Base-by-base conservation (phyloP, 2,797 vertebrate genomes). In the Gymnoscopelus braueri region DNA sequence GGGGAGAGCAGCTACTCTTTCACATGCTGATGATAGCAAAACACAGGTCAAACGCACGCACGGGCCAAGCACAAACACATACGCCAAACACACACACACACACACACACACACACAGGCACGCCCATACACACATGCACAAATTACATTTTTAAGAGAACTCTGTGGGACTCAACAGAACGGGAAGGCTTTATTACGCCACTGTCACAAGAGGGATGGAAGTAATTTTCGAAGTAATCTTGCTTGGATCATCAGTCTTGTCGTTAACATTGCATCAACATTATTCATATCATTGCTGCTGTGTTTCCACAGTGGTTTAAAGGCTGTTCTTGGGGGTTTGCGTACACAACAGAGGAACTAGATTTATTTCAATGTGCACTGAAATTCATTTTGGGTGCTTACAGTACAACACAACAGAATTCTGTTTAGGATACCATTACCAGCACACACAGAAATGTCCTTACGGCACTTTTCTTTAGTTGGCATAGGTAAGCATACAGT, bases 261-360 rank as follows among this genome's bases (percentile, higher is more conserved):
- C 68, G 75, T 87, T 84, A 89, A 87, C 75, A 83, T 32, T 48
- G 61, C 1, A 0, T 50, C 59, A 73, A 69, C 79, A 81, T 80
- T 81, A 70, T 79, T 85, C 70, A 44, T 44, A 44, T 44, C 77
- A 75, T 60, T 69, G 67, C 15, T 60, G 65, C 60, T 58, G 71
- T 68, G 44, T 70, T 78, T 69, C 70, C 51, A 44, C 39, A 44
- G 39, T 44, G 39, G 39, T 8, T 44, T 44, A 9, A 44, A 44
- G 39, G 7, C 39, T 44, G 39, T 44, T 44, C 39, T 44, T 44
- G 39, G 39, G 10, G 1, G 9, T 44, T 35, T 10, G 39, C 39
- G 39, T 44, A 10, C 39, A 9, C 39, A 44, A 44, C 39, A 44
- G 39, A 8, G 39, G 39, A 44, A 44, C 8, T 10, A 10, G 2